Evolutionary conservation across 2,797 vertebrate species (phyloP).

Genomic region (Antennarius maculatus): DNA sequence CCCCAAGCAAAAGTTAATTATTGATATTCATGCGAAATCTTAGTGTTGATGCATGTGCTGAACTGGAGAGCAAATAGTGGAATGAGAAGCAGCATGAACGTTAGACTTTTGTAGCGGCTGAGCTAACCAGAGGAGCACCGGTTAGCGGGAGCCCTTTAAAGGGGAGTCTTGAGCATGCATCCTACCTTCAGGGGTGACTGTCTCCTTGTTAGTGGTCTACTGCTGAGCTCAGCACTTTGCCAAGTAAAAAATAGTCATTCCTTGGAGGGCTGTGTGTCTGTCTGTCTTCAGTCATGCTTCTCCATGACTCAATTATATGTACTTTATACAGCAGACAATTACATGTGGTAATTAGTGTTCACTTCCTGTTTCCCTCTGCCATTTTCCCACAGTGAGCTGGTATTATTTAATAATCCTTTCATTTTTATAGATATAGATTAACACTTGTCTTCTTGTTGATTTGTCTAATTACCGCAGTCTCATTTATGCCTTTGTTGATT

Average conservation of each 20-base stretch:
- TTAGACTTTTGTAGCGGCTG: conserved; percentile 54
- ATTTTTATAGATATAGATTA: neutral
- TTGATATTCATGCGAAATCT: conserved; percentile 72
- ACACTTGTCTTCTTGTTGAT: conserved; percentile 1
- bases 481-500: neutral
- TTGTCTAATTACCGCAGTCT: neutral
- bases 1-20: conserved; percentile 73
- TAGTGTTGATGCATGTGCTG: conserved; percentile 48
- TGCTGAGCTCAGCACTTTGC: conserved; percentile 82
- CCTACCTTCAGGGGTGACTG: conserved; percentile 70
- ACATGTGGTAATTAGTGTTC: conserved; percentile 45
- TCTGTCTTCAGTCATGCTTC: conserved; percentile 63
- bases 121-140: conserved; percentile 51
- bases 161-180: conserved; percentile 59
- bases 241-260: conserved; percentile 82
- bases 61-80: conserved; percentile 55
- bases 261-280: conserved; percentile 69
- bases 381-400: neutral
- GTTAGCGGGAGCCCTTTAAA: conserved; percentile 54
- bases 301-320: conserved; percentile 72
- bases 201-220: conserved; percentile 77
- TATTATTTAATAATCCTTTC: neutral
- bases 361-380: conserved; percentile 17
- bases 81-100: conserved; percentile 11
- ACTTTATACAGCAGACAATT: conserved; percentile 51